Percentiles rank a stretch among this genome's conserved stretches.
phyloP scores from a whole-genome alignment of 2,113 vertebrate species.

The Uropsilus gracilis region DNA sequence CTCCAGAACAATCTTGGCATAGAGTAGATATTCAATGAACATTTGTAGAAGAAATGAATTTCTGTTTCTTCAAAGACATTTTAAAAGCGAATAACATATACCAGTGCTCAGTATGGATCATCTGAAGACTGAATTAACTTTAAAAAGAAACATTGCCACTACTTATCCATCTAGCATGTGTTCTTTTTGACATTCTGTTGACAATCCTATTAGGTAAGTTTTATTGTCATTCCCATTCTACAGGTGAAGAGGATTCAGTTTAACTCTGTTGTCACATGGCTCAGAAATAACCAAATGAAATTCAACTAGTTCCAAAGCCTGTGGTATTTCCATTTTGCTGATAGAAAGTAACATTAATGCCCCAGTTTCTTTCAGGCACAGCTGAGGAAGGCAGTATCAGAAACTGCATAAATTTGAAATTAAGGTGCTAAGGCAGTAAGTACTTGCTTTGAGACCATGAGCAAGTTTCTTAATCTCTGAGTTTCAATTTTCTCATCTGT shows the following conservation, averaged over 20 bases:
- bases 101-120: neutral
- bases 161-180: neutral
- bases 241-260: conserved; percentile 36
- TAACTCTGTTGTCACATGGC: neutral
- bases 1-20: neutral
- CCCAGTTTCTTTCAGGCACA: neutral
- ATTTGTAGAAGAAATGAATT: neutral
- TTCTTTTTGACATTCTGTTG: neutral
- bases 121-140: conserved; percentile 43
- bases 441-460: neutral
- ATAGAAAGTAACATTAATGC: neutral
- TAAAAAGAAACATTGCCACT: neutral
- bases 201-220: neutral
- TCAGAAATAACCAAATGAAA: neutral
- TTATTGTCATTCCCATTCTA: conserved; percentile 1
- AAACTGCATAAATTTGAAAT: neutral
- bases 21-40: conserved; percentile 3
- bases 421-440: neutral
- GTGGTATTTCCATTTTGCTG: neutral
- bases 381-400: neutral
- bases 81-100: neutral
- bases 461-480: conserved; percentile 1
- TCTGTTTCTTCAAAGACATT: conserved; percentile 18
- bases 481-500: conserved; percentile 13
- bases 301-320: conserved; percentile 24